These are phyloP conservation scores for Peromyscus polionotus DNA, from an alignment of 2,113 vertebrate genomes.

Conservation along the genomic window DNA sequence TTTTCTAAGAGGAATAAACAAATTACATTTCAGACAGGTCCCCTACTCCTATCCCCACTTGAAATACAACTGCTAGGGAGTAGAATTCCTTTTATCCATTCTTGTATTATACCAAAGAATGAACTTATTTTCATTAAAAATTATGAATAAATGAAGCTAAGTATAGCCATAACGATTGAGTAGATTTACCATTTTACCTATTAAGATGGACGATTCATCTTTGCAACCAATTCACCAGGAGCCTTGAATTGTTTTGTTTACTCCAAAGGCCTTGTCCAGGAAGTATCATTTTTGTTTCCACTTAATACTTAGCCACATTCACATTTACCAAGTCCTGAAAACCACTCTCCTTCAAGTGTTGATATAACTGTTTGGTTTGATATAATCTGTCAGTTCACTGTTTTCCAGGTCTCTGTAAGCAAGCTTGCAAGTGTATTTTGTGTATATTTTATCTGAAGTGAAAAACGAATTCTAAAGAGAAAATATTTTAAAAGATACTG, in stretches of 20 bases:
- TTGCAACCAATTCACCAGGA: conserved; percentile 81
- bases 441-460: conserved; percentile 89
- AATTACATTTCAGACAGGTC: conserved; percentile 43
- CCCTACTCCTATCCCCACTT: background rate
- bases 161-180: conserved; percentile 78
- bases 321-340: conserved; percentile 66
- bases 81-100: conserved; percentile 74
- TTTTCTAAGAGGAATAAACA: conserved; percentile 60
- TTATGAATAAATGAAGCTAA: conserved; percentile 56
- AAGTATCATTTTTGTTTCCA: conserved; percentile 75
- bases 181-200: conserved; percentile 74
- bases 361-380: conserved; percentile 82
- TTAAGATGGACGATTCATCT: conserved; percentile 62
- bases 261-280: conserved; percentile 78
- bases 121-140: conserved; percentile 75
- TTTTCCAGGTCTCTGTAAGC: conserved; percentile 84
- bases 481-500: conserved; percentile 90
- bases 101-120: conserved; percentile 87
- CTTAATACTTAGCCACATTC: conserved; percentile 50
- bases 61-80: conserved; percentile 76
- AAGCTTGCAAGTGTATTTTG: conserved; percentile 90
- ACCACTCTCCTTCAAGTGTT: conserved; percentile 65
- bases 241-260: conserved; percentile 70
- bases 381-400: conserved; percentile 81
- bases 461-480: conserved; percentile 88